These are phyloP conservation scores for Nipponacmea schrenckii DNA, from an alignment of 2,888 invertebrate genomes.

Conservation along the genomic window DNA sequence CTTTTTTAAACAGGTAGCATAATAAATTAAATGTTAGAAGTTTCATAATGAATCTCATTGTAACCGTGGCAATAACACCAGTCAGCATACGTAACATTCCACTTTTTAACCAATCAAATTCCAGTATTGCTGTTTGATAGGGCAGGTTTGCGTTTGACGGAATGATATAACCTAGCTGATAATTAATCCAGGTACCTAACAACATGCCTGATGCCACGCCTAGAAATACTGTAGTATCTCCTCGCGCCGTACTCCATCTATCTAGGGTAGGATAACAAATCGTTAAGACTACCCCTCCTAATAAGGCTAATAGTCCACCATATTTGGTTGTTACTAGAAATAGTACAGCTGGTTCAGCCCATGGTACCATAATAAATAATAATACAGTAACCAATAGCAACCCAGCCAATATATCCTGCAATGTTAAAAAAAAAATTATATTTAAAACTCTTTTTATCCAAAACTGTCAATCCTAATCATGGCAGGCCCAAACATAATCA, in stretches of 20 bases:
- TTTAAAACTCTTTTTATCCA: no score
- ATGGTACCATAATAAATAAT: constrained; percentile 79
- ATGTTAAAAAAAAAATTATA: constrained; percentile 21
- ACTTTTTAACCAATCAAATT: constrained; percentile 69
- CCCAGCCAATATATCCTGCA: constrained; percentile 85
- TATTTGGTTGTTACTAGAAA: constrained; percentile 77
- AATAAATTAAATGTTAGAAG: constrained; percentile 77
- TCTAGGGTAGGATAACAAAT: constrained; percentile 84
- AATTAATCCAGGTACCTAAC: constrained; percentile 86
- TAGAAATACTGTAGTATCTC: constrained; percentile 89
- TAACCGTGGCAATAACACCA: constrained; percentile 81
- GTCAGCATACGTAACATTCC: constrained; percentile 74
- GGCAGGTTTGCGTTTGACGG: constrained; percentile 72
- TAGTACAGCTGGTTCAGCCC: constrained; percentile 80
- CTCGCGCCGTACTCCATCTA: constrained; percentile 90
- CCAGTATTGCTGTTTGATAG: constrained; percentile 83
- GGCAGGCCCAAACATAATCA: no score
- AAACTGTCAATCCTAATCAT: background rate
- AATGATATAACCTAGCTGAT: constrained; percentile 78
- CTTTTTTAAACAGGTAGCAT: constrained; percentile 77
- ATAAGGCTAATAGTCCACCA: constrained; percentile 74
- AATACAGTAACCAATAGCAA: constrained; percentile 76
- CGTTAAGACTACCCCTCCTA: constrained; percentile 76
- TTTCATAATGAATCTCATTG: constrained; percentile 76
- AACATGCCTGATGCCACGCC: constrained; percentile 75